Base-by-base conservation (phyloP, 2,113 vertebrate genomes). In the Motacilla alba region DNA sequence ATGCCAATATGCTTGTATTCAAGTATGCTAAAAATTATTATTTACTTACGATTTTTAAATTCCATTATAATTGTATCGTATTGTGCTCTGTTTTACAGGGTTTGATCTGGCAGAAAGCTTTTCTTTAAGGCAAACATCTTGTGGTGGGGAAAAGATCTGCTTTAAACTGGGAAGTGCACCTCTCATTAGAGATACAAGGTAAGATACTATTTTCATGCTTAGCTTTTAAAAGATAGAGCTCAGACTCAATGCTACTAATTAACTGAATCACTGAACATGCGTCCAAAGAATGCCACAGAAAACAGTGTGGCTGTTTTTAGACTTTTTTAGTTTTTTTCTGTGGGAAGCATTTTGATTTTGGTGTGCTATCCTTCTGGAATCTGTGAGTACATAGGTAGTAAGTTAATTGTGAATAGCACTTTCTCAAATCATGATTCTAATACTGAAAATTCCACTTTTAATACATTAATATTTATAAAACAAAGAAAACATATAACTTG, bases 61-160 rank as follows among this genome's bases (percentile, higher is more conserved):
- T 33, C 19, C 26, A 35, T 94, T 83, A 68, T 79, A 81, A 68
- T 50, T 83, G 50, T 93, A 63, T 81, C 2, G 4, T 27, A 28
- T n/a, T 63, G 3, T 97, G 58, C 93, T 13, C 1, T 35, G 27
- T 94, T 94, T 98, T 96, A 35, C 97, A 99, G 99, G 99, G 77
- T 99, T 99, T 97, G 99, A 99, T 97, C 98, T 99, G 90, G 98
- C 98, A 74, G 98, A 99, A 94, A 98, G 97, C 58, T 99, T 99
- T 98, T 98, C 99, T 91, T 97, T 99, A 80, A 98, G 98, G 83
- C 99, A 97, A 86, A 98, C 98, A 46, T 98, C 98, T 33, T 97
- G 98, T 86, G 97, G 98, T 92, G 98, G 98, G 62, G 98, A 98
- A 95, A 98, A 98, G 96, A 89, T 96, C 21, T 98, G 99, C 46